phyloP scores from a whole-genome alignment of 1,140 invertebrate genomes.

The Atta texana region DNA sequence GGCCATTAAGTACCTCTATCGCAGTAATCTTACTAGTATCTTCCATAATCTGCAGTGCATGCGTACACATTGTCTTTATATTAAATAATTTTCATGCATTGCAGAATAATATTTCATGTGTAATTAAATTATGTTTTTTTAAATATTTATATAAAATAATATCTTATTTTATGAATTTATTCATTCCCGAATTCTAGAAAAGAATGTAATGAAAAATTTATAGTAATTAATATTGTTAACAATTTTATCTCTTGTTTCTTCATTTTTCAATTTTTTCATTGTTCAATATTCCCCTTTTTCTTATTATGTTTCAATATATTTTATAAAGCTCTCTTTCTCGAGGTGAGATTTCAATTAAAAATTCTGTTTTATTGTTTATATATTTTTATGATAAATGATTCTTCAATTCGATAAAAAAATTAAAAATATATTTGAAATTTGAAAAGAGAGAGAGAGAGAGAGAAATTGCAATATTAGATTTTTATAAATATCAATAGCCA shows the following conservation, averaged over 20 bases:
- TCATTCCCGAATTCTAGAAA: not conserved
- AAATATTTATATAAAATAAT: not conserved
- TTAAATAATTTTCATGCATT: not conserved
- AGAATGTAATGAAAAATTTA: not conserved
- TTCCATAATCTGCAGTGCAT: not conserved
- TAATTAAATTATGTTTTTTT: not conserved
- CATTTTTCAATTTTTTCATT: slow-evolving; percentile 1
- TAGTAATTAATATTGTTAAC: not conserved
- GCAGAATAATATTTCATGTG: not conserved
- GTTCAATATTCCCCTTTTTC: not conserved
- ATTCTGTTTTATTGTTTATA: not conserved
- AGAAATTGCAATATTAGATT: not conserved
- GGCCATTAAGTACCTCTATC: slow-evolving; percentile 24
- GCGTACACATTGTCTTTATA: not conserved
- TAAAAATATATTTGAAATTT: not conserved
- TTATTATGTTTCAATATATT: not conserved
- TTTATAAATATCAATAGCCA: not conserved
- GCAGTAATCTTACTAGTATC: slow-evolving; percentile 14
- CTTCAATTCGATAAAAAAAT: slow-evolving; percentile 1
- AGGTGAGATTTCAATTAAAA: not conserved
- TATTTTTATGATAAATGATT: not conserved
- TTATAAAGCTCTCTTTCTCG: not conserved
- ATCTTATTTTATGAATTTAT: not conserved
- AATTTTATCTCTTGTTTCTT: not conserved
- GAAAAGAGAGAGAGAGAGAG: not conserved